Evolutionary conservation across 2,797 vertebrate genomes (phyloP).

Genomic region (Acipenser ruthenus): DNA sequence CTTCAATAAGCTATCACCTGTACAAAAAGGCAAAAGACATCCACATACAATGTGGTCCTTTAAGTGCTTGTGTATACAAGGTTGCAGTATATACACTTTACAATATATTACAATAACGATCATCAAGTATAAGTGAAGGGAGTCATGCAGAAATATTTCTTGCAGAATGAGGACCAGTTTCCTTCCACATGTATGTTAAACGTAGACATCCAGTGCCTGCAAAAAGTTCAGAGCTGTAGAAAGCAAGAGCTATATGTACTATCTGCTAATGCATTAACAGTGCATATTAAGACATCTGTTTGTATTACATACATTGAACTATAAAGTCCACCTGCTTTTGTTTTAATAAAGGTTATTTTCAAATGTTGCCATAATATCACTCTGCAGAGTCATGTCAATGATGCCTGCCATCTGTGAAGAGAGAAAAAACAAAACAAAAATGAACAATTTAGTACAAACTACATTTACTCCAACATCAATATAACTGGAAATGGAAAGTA

Average conservation of each 20-base stretch:
- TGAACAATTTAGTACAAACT: not conserved
- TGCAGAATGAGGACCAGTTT: constrained; percentile 25
- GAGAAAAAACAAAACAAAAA: constrained; percentile 16
- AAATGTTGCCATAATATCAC: constrained; percentile 82
- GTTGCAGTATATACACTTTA: constrained; percentile 23
- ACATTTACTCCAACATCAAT: too few species aligned
- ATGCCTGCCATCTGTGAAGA: constrained; percentile 65
- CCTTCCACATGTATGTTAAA: constrained; percentile 24
- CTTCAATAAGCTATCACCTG: constrained; percentile 16
- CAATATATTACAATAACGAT: constrained; percentile 16
- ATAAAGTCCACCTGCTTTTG: constrained; percentile 3
- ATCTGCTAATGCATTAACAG: constrained; percentile 5
- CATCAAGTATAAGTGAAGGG: constrained; percentile 23
- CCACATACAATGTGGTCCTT: constrained; percentile 14
- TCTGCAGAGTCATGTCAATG: constrained; percentile 80
- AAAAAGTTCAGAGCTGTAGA: constrained; percentile 17
- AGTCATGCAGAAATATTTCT: constrained; percentile 14
- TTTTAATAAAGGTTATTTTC: constrained; percentile 73
- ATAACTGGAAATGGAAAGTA: too few species aligned
- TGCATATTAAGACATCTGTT: constrained; percentile 11
- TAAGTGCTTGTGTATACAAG: not conserved
- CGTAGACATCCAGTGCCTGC: constrained; percentile 11
- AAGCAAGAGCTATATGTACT: constrained; percentile 16
- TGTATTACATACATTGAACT: not conserved
- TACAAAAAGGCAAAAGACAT: constrained; percentile 17